phyloP scores from a whole-genome alignment of 2,797 vertebrate species.

The Chelidonichthys spinosus region DNA sequence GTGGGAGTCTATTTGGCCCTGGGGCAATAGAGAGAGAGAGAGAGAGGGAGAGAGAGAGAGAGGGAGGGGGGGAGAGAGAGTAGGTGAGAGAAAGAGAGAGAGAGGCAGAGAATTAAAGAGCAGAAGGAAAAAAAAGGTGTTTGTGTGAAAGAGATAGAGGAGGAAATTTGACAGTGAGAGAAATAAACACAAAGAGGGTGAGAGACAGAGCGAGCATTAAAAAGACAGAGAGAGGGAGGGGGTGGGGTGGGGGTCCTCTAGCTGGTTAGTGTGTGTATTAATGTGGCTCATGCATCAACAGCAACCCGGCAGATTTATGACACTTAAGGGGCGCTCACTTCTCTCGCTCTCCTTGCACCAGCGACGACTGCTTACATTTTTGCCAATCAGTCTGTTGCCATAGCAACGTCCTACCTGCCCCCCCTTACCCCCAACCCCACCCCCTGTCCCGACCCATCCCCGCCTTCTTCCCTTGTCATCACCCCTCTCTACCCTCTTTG shows the following conservation, averaged over 20 bases:
- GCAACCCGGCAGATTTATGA: conserved; percentile 96
- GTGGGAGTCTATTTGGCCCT: conserved; percentile 81
- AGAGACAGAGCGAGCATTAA: conserved; percentile 15
- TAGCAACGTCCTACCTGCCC: conserved; percentile 90
- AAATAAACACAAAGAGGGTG: conserved; percentile 58
- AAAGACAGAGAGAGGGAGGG: not conserved
- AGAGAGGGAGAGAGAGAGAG: conserved; percentile 11
- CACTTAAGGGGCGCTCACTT: conserved; percentile 96
- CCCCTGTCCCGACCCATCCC: conserved; percentile 60
- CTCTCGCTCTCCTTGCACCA: conserved; percentile 88
- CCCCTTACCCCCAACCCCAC: conserved; percentile 20
- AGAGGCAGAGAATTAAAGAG: conserved; percentile 46
- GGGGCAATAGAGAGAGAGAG: conserved; percentile 66
- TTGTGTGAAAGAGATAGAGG: conserved; percentile 68
- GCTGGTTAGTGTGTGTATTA: conserved; percentile 91
- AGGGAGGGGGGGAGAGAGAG: conserved; percentile 6
- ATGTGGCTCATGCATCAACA: conserved; percentile 97
- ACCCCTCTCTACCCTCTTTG: conserved; percentile 37
- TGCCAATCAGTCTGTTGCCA: conserved; percentile 99
- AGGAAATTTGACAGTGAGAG: conserved; percentile 64
- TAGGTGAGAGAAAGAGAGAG: conserved; percentile 40
- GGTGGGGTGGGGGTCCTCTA: conserved; percentile 77
- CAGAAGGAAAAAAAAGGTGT: conserved; percentile 67
- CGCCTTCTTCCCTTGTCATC: conserved; percentile 55
- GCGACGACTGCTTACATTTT: conserved; percentile 98